A percentile compares a stretch with the other conserved stretches of the same genome.
Evolutionary conservation across 2,888 invertebrate species (phyloP).

Genomic region (Heliconius ismenius): DNA sequence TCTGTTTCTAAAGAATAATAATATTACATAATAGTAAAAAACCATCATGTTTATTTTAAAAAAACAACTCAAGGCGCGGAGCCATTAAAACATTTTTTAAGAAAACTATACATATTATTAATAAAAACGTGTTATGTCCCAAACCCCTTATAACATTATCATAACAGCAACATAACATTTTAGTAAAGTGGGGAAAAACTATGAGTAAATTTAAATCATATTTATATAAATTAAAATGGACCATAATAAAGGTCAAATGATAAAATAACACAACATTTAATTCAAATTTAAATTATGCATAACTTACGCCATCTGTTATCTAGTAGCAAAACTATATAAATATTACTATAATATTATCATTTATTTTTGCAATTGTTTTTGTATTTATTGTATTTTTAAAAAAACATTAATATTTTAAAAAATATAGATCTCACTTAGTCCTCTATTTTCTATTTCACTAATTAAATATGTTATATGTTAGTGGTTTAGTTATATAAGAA

Average conservation of each 20-base stretch:
- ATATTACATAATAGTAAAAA: neutral
- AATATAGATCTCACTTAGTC: too few species aligned
- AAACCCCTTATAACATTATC: neutral
- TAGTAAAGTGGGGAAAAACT: neutral
- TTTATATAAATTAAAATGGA: neutral
- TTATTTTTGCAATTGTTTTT: neutral
- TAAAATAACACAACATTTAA: slow-evolving; percentile 29
- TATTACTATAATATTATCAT: neutral
- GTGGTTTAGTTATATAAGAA: too few species aligned
- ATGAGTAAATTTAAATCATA: neutral
- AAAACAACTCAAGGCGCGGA: neutral
- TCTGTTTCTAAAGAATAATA: neutral
- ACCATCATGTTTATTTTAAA: neutral
- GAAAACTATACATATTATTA: neutral
- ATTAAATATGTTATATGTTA: too few species aligned
- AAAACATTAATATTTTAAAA: too few species aligned
- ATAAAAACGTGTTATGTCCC: neutral
- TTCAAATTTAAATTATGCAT: neutral
- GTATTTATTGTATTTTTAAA: neutral
- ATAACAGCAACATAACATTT: neutral
- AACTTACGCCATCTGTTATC: slow-evolving; percentile 50
- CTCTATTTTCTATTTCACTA: too few species aligned
- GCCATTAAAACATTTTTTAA: too few species aligned
- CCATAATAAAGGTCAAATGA: slow-evolving; percentile 23
- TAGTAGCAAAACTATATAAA: slow-evolving; percentile 24